Conservation (phyloP, 2,113 vertebrate genomes). For the Cebidichthys violaceus region DNA sequence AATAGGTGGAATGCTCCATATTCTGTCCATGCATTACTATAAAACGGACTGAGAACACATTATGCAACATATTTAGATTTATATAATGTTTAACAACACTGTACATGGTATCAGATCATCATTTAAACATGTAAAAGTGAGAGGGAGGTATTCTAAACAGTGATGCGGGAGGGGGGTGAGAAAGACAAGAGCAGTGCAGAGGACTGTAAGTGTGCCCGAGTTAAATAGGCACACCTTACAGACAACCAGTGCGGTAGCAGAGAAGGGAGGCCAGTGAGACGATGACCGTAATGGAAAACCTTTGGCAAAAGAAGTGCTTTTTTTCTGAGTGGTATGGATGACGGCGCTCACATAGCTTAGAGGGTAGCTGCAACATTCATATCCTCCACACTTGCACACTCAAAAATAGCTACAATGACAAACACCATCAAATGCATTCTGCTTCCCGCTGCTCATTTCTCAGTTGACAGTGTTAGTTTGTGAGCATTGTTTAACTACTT, state of each 20-base stretch:
- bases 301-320: constrained; percentile 42
- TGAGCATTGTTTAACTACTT: constrained; percentile 30
- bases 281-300: constrained; percentile 49
- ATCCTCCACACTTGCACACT: constrained; percentile 11
- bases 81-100: neutral
- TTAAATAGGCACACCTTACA: constrained; percentile 54
- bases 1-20: constrained; percentile 11
- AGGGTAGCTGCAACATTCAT: constrained; percentile 30
- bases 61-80: constrained; percentile 7
- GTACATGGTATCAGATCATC: neutral
- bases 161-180: constrained; percentile 22
- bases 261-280: constrained; percentile 26
- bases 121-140: constrained; percentile 27
- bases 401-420: constrained; percentile 35
- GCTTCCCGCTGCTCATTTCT: constrained; percentile 15
- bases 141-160: constrained; percentile 24
- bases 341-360: constrained; percentile 10
- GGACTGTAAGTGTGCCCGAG: constrained; percentile 49
- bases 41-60: constrained; percentile 5
- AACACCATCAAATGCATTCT: constrained; percentile 35
- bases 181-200: constrained; percentile 44
- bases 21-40: constrained; percentile 36
- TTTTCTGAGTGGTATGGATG: constrained; percentile 45
- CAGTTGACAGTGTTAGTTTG: constrained; percentile 47
- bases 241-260: constrained; percentile 56